phyloP scores from a whole-genome alignment of 2,888 invertebrate species.

The Rotaria sp. region DNA sequence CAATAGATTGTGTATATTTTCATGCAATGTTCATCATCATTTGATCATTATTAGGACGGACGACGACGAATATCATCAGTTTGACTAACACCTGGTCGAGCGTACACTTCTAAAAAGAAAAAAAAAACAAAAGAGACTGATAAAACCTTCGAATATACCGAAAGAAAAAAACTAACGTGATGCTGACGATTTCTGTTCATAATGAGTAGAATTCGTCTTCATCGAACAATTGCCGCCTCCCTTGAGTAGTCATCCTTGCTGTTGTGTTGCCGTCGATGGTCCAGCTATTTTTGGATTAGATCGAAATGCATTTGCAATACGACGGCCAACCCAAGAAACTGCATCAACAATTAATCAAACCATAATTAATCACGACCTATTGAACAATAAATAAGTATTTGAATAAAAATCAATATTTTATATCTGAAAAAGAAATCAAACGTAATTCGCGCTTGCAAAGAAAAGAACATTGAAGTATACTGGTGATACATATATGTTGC shows the following conservation, averaged over 20 bases:
- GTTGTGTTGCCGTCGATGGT: not conserved
- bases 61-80: not conserved
- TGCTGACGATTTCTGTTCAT: not conserved
- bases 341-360: constrained; percentile 22
- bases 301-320: not conserved
- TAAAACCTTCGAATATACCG: too few species aligned
- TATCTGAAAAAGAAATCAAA: not conserved
- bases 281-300: not conserved
- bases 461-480: not conserved
- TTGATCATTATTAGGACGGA: not conserved
- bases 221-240: not conserved
- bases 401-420: not conserved
- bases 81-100: not conserved
- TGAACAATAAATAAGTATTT: not conserved
- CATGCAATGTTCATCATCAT: not conserved
- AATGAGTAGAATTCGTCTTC: not conserved
- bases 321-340: not conserved
- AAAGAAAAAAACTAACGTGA: not conserved
- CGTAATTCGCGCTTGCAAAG: not conserved
- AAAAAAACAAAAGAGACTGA: not conserved
- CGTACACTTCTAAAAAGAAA: not conserved
- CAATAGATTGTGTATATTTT: not conserved
- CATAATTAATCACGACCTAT: not conserved
- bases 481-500: not conserved
- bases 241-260: not conserved